phyloP scores from a whole-genome alignment of 2,888 invertebrate species.

The Malthinus flaveolus region DNA sequence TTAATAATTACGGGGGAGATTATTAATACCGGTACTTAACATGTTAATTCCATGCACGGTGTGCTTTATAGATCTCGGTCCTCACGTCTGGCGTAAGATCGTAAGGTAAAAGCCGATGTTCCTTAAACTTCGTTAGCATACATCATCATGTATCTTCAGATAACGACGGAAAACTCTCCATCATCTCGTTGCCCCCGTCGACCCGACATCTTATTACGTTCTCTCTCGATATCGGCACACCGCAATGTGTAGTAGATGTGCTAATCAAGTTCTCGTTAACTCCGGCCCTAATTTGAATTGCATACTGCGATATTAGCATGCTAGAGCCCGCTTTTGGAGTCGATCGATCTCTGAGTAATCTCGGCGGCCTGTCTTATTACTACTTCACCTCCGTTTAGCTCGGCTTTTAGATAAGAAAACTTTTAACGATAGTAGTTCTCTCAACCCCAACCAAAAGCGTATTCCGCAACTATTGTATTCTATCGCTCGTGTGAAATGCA shows the following conservation, averaged over 20 bases:
- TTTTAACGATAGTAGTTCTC: slow-evolving; percentile 32
- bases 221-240: slow-evolving; percentile 37
- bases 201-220: slow-evolving; percentile 38
- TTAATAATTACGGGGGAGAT: slow-evolving; percentile 29
- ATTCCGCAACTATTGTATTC: slow-evolving; percentile 34
- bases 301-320: slow-evolving; percentile 52
- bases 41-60: slow-evolving; percentile 29
- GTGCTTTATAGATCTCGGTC: not conserved
- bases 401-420: slow-evolving; percentile 35
- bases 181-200: slow-evolving; percentile 28
- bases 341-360: slow-evolving; percentile 49
- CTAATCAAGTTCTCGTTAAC: slow-evolving; percentile 52
- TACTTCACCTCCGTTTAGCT: slow-evolving; percentile 26
- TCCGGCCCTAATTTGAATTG: slow-evolving; percentile 50
- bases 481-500: slow-evolving; percentile 27
- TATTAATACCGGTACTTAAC: slow-evolving; percentile 30
- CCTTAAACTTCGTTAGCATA: slow-evolving; percentile 29
- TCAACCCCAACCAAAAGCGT: slow-evolving; percentile 27
- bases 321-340: slow-evolving; percentile 33
- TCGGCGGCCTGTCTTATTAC: slow-evolving; percentile 42
- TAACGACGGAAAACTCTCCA: slow-evolving; percentile 32
- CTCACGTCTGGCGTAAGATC: not conserved
- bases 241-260: slow-evolving; percentile 49
- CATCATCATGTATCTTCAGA: slow-evolving; percentile 36
- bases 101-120: slow-evolving; percentile 4